Base-by-base conservation (phyloP, 2,888 invertebrate genomes). In the Dynastes tityus region DNA sequence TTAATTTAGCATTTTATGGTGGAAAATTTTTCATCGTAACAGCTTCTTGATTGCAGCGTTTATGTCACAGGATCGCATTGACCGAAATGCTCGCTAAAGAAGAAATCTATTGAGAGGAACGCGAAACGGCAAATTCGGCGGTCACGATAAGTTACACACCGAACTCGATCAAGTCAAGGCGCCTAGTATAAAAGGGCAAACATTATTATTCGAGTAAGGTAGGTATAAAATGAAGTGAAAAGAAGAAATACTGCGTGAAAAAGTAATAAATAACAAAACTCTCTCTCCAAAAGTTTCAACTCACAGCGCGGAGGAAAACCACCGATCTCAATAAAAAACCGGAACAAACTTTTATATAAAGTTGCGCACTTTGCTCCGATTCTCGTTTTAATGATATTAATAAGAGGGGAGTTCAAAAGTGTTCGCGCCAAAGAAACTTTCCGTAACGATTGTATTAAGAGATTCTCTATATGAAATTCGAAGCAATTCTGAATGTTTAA, bases 211-310 rank as follows among this genome's bases (percentile, higher is more conserved):
- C 67, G 58, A 40, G 73, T 40, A 27, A 58, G 58, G 58, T 58
- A 37, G n/a, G 37, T 61, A 73, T 73, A 73, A 73, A 73, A 37
- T 11, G 55, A 22, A 58, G 13, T 61, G 40, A 61, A 73, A 58
- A 37, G 70, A 53, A 53, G 55, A 73, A 73, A 73, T 58, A 40
- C 58, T 58, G 58, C 40, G 73, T 73, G 73, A 22, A 73, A 55
- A 73, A 6, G 73, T 55, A 73, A 73, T 73, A 73, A 73, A 73
- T 73, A 73, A 73, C 73, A 27, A 68, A 58, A 16, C 22, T 22
- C 55, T 45, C 37, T 73, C 37, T 58, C 40, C 58, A 58, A 11
- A 71, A 61, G 37, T 73, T 73, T 61, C 55, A 16, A 37, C 58
- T 73, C 58, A 61, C 58, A 73, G 58, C 37, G 37, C 40, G 2